These are phyloP conservation scores for Tragelaphus imberbis DNA, from an alignment of 2,113 vertebrate species.

Conservation along the genomic window DNA sequence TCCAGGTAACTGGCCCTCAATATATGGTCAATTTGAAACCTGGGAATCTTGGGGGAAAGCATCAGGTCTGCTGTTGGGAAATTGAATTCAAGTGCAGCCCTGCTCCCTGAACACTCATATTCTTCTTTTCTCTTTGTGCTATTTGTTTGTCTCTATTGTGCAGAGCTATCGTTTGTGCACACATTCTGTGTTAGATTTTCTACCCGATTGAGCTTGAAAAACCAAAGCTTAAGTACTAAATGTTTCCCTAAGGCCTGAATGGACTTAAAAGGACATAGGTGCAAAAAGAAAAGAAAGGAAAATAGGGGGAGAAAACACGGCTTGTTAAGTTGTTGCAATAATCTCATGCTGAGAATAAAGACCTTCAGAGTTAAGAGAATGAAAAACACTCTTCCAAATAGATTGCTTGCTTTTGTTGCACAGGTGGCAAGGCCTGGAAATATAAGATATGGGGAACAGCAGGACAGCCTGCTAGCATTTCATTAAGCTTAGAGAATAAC, in stretches of 20 bases:
- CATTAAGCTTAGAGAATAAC: conserved; percentile 64
- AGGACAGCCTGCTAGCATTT: conserved; percentile 64
- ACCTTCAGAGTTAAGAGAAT: conserved; percentile 78
- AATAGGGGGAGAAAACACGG: conserved; percentile 68
- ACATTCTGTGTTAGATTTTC: conserved; percentile 87
- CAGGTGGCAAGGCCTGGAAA: conserved; percentile 75
- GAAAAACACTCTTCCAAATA: conserved; percentile 80
- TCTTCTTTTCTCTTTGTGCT: conserved; percentile 83
- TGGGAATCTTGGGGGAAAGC: conserved; percentile 83
- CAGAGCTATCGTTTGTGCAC: conserved; percentile 78
- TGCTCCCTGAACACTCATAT: conserved; percentile 80
- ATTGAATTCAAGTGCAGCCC: conserved; percentile 82
- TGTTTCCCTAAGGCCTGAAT: conserved; percentile 85
- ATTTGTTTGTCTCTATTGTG: conserved; percentile 74
- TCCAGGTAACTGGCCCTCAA: conserved; percentile 77
- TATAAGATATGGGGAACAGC: conserved; percentile 64
- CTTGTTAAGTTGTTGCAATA: conserved; percentile 81
- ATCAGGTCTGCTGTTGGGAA: conserved; percentile 75
- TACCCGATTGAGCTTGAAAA: conserved; percentile 87
- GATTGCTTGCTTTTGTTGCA: conserved; percentile 74
- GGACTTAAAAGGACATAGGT: conserved; percentile 78
- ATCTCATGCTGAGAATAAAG: conserved; percentile 84
- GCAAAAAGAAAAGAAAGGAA: conserved; percentile 74
- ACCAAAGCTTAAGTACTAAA: conserved; percentile 84
- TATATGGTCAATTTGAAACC: conserved; percentile 77